phyloP scores from a whole-genome alignment of 2,797 vertebrate genomes.

The Erpetoichthys calabaricus region DNA sequence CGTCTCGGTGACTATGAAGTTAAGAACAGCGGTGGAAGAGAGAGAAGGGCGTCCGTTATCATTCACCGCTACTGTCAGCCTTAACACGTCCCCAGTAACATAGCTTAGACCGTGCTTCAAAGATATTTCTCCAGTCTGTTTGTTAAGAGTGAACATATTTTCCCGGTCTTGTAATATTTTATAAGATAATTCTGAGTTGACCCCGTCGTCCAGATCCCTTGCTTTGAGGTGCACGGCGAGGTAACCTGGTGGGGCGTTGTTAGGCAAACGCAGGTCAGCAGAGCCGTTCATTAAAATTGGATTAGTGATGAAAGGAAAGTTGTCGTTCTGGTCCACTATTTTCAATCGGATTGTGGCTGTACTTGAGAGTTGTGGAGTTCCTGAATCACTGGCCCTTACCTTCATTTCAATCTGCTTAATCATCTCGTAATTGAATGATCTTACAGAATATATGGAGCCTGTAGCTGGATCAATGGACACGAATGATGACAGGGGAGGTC shows the following conservation, averaged over 20 bases:
- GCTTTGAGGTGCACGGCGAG: slow-evolving; percentile 35
- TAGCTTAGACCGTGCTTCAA: slow-evolving; percentile 34
- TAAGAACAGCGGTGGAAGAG: slow-evolving; percentile 29
- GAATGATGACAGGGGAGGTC: slow-evolving; percentile 37
- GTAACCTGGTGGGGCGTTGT: slow-evolving; percentile 32
- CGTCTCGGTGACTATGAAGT: slow-evolving; percentile 35
- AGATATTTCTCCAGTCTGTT: slow-evolving; percentile 38
- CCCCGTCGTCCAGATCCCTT: slow-evolving; percentile 37
- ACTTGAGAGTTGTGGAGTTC: slow-evolving; percentile 31
- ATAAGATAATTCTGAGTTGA: slow-evolving; percentile 35
- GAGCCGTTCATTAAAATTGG: slow-evolving; percentile 37
- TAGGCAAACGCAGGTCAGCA: slow-evolving; percentile 35
- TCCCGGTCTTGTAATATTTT: slow-evolving; percentile 31
- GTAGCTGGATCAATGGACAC: slow-evolving; percentile 38
- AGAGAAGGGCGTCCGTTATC: slow-evolving; percentile 35
- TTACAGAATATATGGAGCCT: slow-evolving; percentile 35
- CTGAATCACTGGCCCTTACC: slow-evolving; percentile 39
- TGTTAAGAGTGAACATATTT: slow-evolving; percentile 38
- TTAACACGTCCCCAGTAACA: slow-evolving; percentile 31
- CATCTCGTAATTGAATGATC: slow-evolving; percentile 42
- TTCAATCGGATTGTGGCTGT: slow-evolving; percentile 30
- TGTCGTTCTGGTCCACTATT: slow-evolving; percentile 53
- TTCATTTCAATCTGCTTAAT: slow-evolving; percentile 36
- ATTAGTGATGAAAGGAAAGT: slow-evolving; percentile 37
- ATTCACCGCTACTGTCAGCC: slow-evolving; percentile 32